Evolutionary conservation across 35 echinoderm and acorn worm species (phyloP).

Genomic region (Eucidaris tribuloides): DNA sequence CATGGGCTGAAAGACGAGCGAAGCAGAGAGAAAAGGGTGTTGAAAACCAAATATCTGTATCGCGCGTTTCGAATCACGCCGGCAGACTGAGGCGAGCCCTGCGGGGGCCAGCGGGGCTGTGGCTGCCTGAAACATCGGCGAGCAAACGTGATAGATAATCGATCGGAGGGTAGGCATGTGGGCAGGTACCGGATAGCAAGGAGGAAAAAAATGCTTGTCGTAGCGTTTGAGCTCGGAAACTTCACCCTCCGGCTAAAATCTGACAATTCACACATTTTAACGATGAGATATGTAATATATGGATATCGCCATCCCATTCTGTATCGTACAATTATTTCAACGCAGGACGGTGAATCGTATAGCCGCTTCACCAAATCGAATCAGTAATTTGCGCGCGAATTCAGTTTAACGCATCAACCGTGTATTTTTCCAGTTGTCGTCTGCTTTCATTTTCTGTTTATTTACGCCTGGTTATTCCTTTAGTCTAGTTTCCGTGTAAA

Average conservation of each 20-base stretch:
- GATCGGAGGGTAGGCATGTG: neutral
- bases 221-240: neutral
- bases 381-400: slow-evolving; percentile 17
- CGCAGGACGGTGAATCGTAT: neutral
- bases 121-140: slow-evolving; percentile 1
- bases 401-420: slow-evolving; percentile 24
- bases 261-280: slow-evolving; percentile 27
- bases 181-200: neutral
- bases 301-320: slow-evolving; percentile 6
- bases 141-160: slow-evolving; percentile 34
- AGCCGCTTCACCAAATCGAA: slow-evolving; percentile 13
- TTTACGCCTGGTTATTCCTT: neutral
- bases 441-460: slow-evolving; percentile 30
- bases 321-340: neutral
- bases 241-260: slow-evolving; percentile 25
- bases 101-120: neutral
- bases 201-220: slow-evolving; percentile 9
- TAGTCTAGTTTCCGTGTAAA: too few species aligned
- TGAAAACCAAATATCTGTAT: slow-evolving; percentile 17
- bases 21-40: neutral
- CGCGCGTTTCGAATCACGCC: slow-evolving; percentile 7
- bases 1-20: slow-evolving; percentile 15
- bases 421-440: slow-evolving; percentile 37
- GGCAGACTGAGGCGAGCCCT: slow-evolving; percentile 12
- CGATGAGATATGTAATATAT: slow-evolving; percentile 18